A percentile compares a stretch with the other conserved stretches of the same genome.
phyloP scores from a whole-genome alignment of 2,113 vertebrate genomes.

The Cairina moschata region DNA sequence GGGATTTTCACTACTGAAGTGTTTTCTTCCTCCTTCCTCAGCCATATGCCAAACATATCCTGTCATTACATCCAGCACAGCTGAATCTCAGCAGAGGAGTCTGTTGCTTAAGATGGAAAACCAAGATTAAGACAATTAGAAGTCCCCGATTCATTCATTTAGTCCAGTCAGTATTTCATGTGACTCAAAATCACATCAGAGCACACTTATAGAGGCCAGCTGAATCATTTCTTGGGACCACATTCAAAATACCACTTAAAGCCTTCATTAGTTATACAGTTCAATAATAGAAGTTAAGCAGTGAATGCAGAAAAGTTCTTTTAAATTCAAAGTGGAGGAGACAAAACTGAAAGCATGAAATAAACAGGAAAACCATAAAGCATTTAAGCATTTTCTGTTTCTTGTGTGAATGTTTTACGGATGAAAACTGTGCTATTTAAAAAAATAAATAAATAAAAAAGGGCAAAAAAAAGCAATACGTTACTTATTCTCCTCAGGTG shows the following conservation, averaged over 20 bases:
- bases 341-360: neutral
- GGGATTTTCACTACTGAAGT: neutral
- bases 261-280: neutral
- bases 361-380: neutral
- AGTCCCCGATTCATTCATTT: neutral
- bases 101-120: neutral
- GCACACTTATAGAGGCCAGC: neutral
- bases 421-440: neutral
- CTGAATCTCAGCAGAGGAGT: neutral
- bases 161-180: neutral
- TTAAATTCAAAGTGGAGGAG: neutral
- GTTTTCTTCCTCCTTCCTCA: neutral
- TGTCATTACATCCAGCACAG: neutral
- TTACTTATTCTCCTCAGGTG: neutral
- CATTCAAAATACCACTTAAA: neutral
- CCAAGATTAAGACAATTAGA: neutral
- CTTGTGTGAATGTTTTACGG: neutral
- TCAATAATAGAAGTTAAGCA: neutral
- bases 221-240: neutral
- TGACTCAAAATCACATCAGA: neutral
- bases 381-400: neutral
- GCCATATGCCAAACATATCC: neutral
- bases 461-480: neutral
- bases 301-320: neutral
- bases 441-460: neutral